Evolutionary conservation across 2,888 invertebrate species (phyloP).

Genomic region (Neoitamus cyanurus): DNA sequence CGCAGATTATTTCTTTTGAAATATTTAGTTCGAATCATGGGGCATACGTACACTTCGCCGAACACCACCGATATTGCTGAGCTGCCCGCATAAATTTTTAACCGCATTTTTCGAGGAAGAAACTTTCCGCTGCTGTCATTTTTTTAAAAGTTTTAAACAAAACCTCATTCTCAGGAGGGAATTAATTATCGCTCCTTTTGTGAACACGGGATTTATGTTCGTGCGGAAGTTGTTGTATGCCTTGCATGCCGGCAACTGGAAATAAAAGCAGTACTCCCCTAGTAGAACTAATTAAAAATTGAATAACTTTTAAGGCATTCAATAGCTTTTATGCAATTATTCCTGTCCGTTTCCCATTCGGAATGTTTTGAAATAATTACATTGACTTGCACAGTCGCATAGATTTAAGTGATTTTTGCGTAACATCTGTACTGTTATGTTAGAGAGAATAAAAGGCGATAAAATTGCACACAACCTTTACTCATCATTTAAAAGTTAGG

Average conservation of each 20-base stretch:
- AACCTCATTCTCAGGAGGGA: slow-evolving; percentile 5
- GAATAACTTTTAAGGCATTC: not conserved
- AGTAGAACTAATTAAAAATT: not conserved
- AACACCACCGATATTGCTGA: not conserved
- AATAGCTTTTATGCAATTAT: not conserved
- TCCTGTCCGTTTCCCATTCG: not conserved
- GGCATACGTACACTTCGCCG: not conserved
- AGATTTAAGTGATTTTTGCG: too few relatives aligned
- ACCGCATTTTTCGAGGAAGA: slow-evolving; percentile 2
- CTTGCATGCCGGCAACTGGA: not conserved
- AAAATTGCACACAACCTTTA: too few relatives aligned
- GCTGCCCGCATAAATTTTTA: not conserved
- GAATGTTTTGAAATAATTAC: not conserved
- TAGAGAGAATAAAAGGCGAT: too few relatives aligned
- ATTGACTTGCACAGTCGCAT: too few relatives aligned
- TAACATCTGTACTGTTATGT: too few relatives aligned
- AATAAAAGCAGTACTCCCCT: not conserved
- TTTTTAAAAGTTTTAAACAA: not conserved
- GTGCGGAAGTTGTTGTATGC: not conserved
- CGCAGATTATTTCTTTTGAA: not conserved
- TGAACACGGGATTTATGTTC: not conserved
- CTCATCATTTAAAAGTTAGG: too few relatives aligned
- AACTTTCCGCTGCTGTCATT: not conserved
- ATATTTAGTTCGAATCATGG: slow-evolving; percentile 19
- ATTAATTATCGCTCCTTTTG: slow-evolving; percentile 1